Conservation (phyloP, 2,113 vertebrate genomes). For the Anoplopoma fimbria region DNA sequence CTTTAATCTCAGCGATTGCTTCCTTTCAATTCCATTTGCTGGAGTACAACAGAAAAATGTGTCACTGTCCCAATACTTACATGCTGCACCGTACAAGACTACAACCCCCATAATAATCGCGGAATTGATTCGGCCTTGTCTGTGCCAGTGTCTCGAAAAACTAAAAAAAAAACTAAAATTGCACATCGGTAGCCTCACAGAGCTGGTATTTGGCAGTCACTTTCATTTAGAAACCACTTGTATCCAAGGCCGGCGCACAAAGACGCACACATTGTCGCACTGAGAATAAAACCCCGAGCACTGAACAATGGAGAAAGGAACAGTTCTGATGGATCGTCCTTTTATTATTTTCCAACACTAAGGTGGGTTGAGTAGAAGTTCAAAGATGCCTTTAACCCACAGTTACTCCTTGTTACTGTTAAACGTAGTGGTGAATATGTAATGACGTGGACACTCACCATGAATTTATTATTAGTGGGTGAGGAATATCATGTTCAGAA, state of each 20-base stretch:
- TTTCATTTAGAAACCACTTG: conserved; percentile 52
- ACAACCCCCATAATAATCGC: conserved; percentile 40
- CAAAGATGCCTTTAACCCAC: background rate
- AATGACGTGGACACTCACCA: background rate
- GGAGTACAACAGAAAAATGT: conserved; percentile 11
- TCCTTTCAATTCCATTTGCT: conserved; percentile 34
- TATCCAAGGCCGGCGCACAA: conserved; percentile 41
- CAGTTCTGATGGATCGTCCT: conserved; percentile 11
- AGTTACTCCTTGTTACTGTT: background rate
- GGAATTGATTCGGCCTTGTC: conserved; percentile 33
- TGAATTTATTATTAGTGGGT: conserved; percentile 12
- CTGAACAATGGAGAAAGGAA: conserved; percentile 23
- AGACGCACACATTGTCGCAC: background rate
- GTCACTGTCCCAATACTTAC: conserved; percentile 20
- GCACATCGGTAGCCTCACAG: conserved; percentile 40
- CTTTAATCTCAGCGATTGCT: conserved; percentile 40
- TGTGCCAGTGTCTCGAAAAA: conserved; percentile 40
- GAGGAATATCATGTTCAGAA: background rate
- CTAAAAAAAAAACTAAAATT: conserved; percentile 45
- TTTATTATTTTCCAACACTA: background rate
- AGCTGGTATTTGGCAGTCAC: conserved; percentile 43
- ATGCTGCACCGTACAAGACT: conserved; percentile 23
- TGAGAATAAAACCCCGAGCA: conserved; percentile 24
- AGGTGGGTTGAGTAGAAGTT: background rate
- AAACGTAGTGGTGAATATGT: conserved; percentile 4